Evolutionary conservation across 2,797 vertebrate species (phyloP), one percentile per base, ranked within the genome.

Genomic region (Neopelma chrysocephalum): DNA sequence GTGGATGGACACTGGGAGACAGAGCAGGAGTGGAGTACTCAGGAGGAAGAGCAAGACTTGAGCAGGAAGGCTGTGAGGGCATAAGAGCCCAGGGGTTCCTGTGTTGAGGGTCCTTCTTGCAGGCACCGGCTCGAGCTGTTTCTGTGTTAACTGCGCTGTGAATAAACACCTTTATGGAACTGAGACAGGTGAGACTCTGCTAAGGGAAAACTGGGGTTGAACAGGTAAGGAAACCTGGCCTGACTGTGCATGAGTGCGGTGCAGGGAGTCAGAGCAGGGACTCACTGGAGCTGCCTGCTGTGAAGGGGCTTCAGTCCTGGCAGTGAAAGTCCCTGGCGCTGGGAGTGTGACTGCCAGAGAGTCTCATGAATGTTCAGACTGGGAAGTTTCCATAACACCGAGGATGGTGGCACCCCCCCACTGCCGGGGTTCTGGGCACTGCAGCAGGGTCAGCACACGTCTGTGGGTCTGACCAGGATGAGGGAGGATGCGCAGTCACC

Each of bases 401-500:
- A 21, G 68, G 90, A 34, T 1, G 4, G 71, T 11, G 76, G 43
- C 69, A 57, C 26, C 13, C 14, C 64, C 73, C 6, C 76, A 13
- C 19, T 58, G 15, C 85, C 0, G 0, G 43, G 47, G 45, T 50
- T 42, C 62, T 38, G 79, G 70, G 84, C 1, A 1, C 58, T 54
- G 78, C 0, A 1, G 72, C 58, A 12, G 0, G 34, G 25, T 95
- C 88, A 96, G 7, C 95, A 96, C 82, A 96, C 93, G 0, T 94
- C 94, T 8, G 96, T 96, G 92, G 96, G 96, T 69, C 95, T 96
- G 66, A 96, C 93, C 83, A 96, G 83, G 73, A 96, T 95, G 62
- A 96, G 81, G 47, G 96, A 96, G 11, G 96, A 89, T 0, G 80
- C 0, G 3, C 96, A 96, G 91, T 96, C 96, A 0, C 87, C 95